Evolutionary conservation across 1,140 invertebrate species (phyloP), one percentile per base, ranked within the genome.

Genomic region (Bombus consobrinus): DNA sequence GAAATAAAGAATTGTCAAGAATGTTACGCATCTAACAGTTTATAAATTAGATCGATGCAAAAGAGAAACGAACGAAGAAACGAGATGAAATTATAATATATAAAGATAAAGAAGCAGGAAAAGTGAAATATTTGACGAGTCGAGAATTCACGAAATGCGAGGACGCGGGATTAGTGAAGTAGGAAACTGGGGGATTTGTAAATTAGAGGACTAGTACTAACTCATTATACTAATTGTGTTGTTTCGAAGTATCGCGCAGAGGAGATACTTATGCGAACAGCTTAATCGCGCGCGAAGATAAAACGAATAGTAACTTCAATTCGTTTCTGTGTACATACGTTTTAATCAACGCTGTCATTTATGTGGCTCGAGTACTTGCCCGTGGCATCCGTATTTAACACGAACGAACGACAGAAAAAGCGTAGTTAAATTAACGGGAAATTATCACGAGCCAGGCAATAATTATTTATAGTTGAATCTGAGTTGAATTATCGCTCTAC

Each of bases 281-380:
- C 22, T 76, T 83, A 77, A 83, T 77, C 37, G 64, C 12, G 62
- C 10, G 72, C 57, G 47, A 39, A n/a, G 41, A 71, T 84, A 71
- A 84, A 84, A 66, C n/a, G 34, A 43, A 59, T 41, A 10, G 72
- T 25, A 66, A 66, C 75, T 59, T 78, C 64, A 84, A 84, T 84
- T 84, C 34, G 28, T 78, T 68, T 84, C 28, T 71, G 47, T 71
- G 28, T 47, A 69, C 59, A 68, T 41, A 83, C 62, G 74, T 83
- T 83, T 84, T 84, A 41, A 84, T 78, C 47, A 84, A 69, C 75
- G 34, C 22, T 84, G n/a, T 71, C 75, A 84, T 84, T 78, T 71
- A 32, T 43, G 32, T 22, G 74, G 47, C 28, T 84, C 69, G 43
- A 78, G 77, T 62, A 15, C 82, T 57, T n/a, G 82, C 34, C 25